Base-by-base conservation (phyloP, 2,888 invertebrate genomes). In the Torymus tubicola region DNA sequence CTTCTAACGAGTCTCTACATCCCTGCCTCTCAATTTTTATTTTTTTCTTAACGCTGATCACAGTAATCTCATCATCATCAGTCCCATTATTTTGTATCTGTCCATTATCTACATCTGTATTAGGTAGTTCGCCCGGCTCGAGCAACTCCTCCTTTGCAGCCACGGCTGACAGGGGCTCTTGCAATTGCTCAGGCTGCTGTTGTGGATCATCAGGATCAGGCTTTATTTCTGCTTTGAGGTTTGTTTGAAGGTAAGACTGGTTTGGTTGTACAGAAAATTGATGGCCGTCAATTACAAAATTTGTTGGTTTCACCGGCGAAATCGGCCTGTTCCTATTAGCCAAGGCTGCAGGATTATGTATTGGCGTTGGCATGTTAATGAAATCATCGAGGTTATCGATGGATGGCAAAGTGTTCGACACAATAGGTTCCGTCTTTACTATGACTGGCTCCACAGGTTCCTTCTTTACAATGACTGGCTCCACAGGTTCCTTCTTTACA, bases 301-400 rank as follows among this genome's bases (percentile, higher is more conserved):
- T 73, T 2, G 69, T 55, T 13, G 67, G 0, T 5, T 18, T 16
- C 0, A 50, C 16, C 0, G 64, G 65, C 16, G 63, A 67, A 5
- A 71, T n/a, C 8, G 18, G 50, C 1, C 5, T 16, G 2, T 5
- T 31, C 0, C 14, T 69, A 12, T 31, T 53, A 2, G 24, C 24
- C 0, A 74, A 42, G n/a, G 73, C 60, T 24, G 55, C 58, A 10
- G 80, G 67, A 12, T 16, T 67, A 14, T 64, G 68, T 4, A 78
- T 12, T 3, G 82, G 82, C 0, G 82, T 82, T 24, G 21, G 18
- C 80, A 82, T 80, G 21, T 77, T 77, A 13, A 65, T 52, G 31
- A 82, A 16, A 0, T 80, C 80, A 1, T 75, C 75, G 3, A 52
- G 0, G 50, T 74, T 16, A 0, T 67, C 13, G 13, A 3, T 18